Base-by-base conservation (phyloP, 2,113 vertebrate genomes). In the Alethe castanea region DNA sequence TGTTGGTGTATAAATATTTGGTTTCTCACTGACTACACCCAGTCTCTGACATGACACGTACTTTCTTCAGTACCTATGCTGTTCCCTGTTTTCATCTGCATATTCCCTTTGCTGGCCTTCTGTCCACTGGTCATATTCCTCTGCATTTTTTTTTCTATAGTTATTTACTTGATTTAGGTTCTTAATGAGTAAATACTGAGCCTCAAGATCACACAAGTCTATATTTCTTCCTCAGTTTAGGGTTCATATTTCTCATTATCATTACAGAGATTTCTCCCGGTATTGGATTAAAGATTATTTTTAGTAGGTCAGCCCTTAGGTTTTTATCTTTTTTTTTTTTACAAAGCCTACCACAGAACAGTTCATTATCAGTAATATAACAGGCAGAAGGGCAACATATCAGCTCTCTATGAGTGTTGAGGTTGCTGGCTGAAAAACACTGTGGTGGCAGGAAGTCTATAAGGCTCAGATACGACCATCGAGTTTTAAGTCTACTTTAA, bases 1-100 rank as follows among this genome's bases (percentile, higher is more conserved):
- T 11, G 61, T 42, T 73, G 48, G 7, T 33, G 35, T 25, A 84
- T 56, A 96, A 94, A 95, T 72, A 93, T 94, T 95, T 93, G 90
- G 52, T 90, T 93, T 94, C 60, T 83, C 50, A 26, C 29, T 82
- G 50, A 56, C 79, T 52, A 80, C 88, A 90, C 59, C 47, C 82
- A 53, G 54, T 31, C 78, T 80, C 76, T 70, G 50, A 80, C 64
- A 80, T 31, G 56, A 65, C 35, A 50, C 1, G 13, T 18, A 40
- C 15, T 33, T 92, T 54, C 45, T 65, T 57, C 67, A 38, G 59
- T 12, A 86, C 42, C 71, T 85, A 14, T 14, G 14, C 10, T 40
- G 22, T n/a, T 81, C 45, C 40, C 15, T 47, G 7, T 42, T 90
- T 45, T 11, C 38, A 33, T 76, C 42, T 62, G 29, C 11, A 12